phyloP scores from a whole-genome alignment of 1,140 invertebrate genomes.

The Microplitis mediator region DNA sequence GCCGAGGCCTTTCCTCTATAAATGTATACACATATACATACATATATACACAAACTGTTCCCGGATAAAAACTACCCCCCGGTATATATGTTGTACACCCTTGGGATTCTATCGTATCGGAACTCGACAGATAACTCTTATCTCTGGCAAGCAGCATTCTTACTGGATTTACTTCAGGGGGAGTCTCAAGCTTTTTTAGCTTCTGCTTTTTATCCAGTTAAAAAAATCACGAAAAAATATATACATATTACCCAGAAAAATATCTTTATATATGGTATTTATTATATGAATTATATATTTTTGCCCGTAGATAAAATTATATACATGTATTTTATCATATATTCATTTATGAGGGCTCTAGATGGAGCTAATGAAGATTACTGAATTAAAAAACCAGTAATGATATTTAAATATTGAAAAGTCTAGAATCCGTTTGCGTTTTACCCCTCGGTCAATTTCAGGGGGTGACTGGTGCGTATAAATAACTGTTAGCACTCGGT shows the following conservation, averaged over 20 bases:
- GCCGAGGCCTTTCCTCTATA: too few species aligned
- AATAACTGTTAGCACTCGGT: conserved; percentile 49
- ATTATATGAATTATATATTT: too few species aligned
- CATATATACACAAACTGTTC: neutral
- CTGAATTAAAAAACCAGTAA: neutral
- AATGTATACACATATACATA: too few species aligned
- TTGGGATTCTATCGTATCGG: conserved; percentile 55
- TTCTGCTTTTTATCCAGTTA: too few species aligned
- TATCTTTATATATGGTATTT: neutral
- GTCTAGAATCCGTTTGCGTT: conserved; percentile 9
- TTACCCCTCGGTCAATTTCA: neutral
- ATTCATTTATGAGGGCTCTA: neutral
- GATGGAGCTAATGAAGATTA: neutral
- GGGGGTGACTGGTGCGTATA: conserved; percentile 37
- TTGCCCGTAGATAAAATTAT: too few species aligned
- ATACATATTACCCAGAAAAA: neutral
- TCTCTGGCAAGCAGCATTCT: conserved; percentile 53
- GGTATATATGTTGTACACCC: conserved; percentile 31
- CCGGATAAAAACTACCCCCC: conserved; percentile 7
- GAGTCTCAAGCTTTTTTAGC: too few species aligned
- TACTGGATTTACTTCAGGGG: conserved; percentile 36
- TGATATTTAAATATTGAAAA: neutral
- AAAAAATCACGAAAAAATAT: too few species aligned
- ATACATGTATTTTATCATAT: too few species aligned
- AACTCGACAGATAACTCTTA: conserved; percentile 56